These are phyloP conservation scores for Danionella cerebrum DNA, from an alignment of 2,113 vertebrate genomes.

Conservation along the genomic window DNA sequence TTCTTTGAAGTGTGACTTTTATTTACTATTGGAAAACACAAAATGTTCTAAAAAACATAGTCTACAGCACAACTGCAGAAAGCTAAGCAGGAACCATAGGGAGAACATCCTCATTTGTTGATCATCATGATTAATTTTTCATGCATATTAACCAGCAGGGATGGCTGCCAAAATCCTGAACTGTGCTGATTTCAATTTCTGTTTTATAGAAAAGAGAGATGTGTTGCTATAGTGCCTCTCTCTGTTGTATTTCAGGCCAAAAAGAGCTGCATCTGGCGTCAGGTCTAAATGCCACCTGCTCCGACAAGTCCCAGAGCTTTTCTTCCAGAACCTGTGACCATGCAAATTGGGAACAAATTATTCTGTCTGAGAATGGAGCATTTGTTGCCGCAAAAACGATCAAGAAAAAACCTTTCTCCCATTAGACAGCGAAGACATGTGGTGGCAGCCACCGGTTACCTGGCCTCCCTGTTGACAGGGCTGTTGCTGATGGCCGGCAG, in stretches of 20 bases:
- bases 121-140: conserved; percentile 3
- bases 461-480: conserved; percentile 41
- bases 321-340: conserved; percentile 39
- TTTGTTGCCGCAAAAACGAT: conserved; percentile 31
- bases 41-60: no score
- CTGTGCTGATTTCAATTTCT: conserved; percentile 39
- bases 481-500: conserved; percentile 36
- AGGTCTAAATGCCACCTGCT: conserved; percentile 54
- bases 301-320: conserved; percentile 44
- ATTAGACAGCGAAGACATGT: conserved; percentile 47
- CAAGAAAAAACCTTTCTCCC: conserved; percentile 47
- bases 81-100: conserved; percentile 11
- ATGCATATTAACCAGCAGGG: conserved; percentile 30
- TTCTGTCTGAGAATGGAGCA: conserved; percentile 51
- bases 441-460: conserved; percentile 42
- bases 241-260: conserved; percentile 25
- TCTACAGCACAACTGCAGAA: background rate
- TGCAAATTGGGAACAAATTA: conserved; percentile 65
- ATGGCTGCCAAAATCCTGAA: conserved; percentile 39
- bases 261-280: conserved; percentile 34
- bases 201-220: conserved; percentile 41
- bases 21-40: no score
- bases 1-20: no score
- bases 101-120: conserved; percentile 5
- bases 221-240: conserved; percentile 28